Conservation (phyloP, 2,888 invertebrate genomes). For the Dicranocentrus wangi region DNA sequence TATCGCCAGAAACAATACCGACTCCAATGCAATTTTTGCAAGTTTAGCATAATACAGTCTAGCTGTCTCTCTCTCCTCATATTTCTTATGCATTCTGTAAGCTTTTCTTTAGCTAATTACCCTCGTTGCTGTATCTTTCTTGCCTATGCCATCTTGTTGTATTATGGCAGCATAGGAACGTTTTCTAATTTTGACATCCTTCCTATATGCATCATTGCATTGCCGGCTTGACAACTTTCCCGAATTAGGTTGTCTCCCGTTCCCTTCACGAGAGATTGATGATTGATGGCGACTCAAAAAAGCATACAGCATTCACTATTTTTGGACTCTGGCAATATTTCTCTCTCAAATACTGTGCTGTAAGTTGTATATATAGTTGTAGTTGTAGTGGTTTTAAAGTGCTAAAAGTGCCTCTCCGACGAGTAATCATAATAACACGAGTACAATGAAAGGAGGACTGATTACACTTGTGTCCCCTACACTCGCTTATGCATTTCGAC, state of each 20-base stretch:
- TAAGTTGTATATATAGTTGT: no score
- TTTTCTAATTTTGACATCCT: neutral
- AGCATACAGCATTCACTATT: neutral
- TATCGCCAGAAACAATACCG: no score
- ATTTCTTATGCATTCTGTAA: neutral
- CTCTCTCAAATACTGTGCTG: no score
- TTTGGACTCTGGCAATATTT: neutral
- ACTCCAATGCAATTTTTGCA: no score
- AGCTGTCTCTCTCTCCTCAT: no score
- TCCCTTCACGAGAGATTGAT: neutral
- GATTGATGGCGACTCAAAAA: constrained; percentile 3
- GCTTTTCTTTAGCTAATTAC: neutral
- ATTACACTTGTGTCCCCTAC: neutral
- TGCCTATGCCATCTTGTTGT: neutral
- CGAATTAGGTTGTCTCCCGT: neutral
- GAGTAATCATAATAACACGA: neutral
- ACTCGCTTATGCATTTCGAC: no score
- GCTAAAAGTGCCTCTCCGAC: neutral
- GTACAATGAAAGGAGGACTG: neutral
- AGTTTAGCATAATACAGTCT: no score
- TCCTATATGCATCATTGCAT: no score
- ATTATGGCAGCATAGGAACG: no score
- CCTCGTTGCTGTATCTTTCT: neutral
- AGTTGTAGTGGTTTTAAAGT: no score
- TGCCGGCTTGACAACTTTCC: no score